Base-by-base conservation (phyloP, 2,113 vertebrate genomes). In the Ophthalmolycus amberensis region DNA sequence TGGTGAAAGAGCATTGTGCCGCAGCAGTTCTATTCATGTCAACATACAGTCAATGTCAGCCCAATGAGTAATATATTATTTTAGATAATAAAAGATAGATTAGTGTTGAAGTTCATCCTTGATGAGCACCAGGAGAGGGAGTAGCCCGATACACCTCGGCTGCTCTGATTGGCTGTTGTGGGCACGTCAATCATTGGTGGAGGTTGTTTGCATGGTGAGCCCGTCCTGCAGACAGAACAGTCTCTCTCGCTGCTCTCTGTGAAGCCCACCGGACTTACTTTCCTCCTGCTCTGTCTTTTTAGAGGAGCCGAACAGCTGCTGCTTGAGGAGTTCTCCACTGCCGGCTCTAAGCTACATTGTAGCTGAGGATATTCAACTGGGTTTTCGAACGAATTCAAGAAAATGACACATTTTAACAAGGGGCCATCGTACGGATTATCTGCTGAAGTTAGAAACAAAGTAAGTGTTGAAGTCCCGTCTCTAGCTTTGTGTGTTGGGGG, bases 361-460 rank as follows among this genome's bases (percentile, higher is more conserved):
- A 77, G 64, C 75, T 2, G 46, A 75, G 42, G 78, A 75, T 16
- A 63, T 56, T 75, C 15, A 27, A 64, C 46, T 27, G 40, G 34
- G n/a, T 56, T 76, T n/a, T 58, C 11, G 15, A 37, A 9, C 1
- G 50, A 50, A 77, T 71, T 27, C 68, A 80, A 68, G 48, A 93
- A 69, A 86, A 98, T 99, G 97, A 95, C 96, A 72, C 95, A 97
- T 87, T 99, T 99, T 88, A 99, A 99, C 89, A 97, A 96, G 91
- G 97, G 97, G 66, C 97, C 97, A 44, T 94, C 96, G 50, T 99
- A 99, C 82, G 97, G 97, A 72, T 92, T 98, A 71, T 97, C 97
- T 56, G 97, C 97, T 29, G 97, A 99, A 87, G 97, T 99, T 71
- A 96, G 96, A 82, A 98, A 96, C 94, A 98, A 98, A 96, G 97